Evolutionary conservation across 1,140 invertebrate species (phyloP).

Genomic region (Nilaparvata lugens): DNA sequence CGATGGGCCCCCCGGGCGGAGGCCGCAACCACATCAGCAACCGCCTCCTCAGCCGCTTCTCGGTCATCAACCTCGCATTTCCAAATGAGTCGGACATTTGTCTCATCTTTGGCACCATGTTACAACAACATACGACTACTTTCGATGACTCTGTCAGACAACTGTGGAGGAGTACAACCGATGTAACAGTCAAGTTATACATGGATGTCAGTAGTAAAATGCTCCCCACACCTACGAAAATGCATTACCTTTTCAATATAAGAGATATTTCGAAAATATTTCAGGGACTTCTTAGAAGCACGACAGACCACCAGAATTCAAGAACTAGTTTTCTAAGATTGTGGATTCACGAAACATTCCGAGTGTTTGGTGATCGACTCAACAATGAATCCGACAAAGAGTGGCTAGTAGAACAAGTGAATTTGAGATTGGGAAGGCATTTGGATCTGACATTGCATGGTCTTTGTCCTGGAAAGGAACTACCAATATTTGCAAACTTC

Average conservation of each 20-base stretch:
- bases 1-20: slow-evolving; percentile 74
- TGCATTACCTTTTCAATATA: slow-evolving; percentile 82
- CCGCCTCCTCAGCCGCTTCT: slow-evolving; percentile 66
- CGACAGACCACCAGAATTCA: slow-evolving; percentile 64
- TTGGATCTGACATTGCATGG: slow-evolving; percentile 70
- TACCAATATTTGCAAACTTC: slow-evolving; percentile 65
- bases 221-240: slow-evolving; percentile 76
- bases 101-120: slow-evolving; percentile 73
- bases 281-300: slow-evolving; percentile 63
- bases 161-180: slow-evolving; percentile 47
- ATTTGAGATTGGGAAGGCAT: slow-evolving; percentile 58
- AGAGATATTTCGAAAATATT: slow-evolving; percentile 74
- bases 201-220: slow-evolving; percentile 56
- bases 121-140: slow-evolving; percentile 62
- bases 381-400: slow-evolving; percentile 65
- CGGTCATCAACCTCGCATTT: slow-evolving; percentile 72
- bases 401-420: slow-evolving; percentile 59
- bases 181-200: slow-evolving; percentile 66
- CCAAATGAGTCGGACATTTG: slow-evolving; percentile 65
- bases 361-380: slow-evolving; percentile 73
- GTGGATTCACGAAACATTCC: slow-evolving; percentile 75
- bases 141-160: slow-evolving; percentile 70
- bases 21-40: slow-evolving; percentile 65
- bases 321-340: slow-evolving; percentile 56
- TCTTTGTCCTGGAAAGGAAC: slow-evolving; percentile 63